Conservation (phyloP, 2,113 vertebrate genomes). For the Heterocephalus glaber region DNA sequence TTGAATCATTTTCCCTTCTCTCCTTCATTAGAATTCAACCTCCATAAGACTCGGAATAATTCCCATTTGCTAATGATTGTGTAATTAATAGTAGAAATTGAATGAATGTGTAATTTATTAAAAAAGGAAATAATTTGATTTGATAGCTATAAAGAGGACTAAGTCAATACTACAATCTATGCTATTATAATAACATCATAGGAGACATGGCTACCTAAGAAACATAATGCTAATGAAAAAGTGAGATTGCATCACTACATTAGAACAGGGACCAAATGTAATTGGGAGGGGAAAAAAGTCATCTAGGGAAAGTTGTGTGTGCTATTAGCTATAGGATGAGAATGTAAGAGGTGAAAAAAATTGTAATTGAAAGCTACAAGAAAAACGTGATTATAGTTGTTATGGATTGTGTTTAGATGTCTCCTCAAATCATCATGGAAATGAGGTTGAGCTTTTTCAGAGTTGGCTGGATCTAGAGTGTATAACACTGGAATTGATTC, state of each 20-base stretch:
- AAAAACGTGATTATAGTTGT: not conserved
- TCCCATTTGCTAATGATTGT: not conserved
- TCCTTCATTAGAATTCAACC: not conserved
- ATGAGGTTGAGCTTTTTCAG: too few species aligned
- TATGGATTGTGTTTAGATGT: too few species aligned
- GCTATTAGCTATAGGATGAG: not conserved
- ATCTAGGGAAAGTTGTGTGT: not conserved
- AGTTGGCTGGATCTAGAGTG: too few species aligned
- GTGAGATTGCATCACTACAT: not conserved
- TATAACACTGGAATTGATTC: too few species aligned
- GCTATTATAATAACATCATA: not conserved
- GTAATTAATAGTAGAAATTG: not conserved
- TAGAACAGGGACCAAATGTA: not conserved
- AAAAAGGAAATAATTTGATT: not conserved
- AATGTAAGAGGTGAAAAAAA: not conserved
- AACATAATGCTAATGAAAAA: not conserved
- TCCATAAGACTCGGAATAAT: not conserved
- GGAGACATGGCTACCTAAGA: not conserved
- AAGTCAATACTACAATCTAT: not conserved
- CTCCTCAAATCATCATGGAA: too few species aligned
- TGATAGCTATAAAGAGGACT: not conserved
- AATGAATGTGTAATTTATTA: not conserved
- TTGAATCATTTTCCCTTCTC: not conserved
- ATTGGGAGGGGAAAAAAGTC: not conserved
- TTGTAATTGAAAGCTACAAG: not conserved